Evolutionary conservation across 30 jellyfish, hydroid and myxozoan genomes (phyloP), one percentile per base, ranked within the genome.

Genomic region (Aurelia sp.): DNA sequence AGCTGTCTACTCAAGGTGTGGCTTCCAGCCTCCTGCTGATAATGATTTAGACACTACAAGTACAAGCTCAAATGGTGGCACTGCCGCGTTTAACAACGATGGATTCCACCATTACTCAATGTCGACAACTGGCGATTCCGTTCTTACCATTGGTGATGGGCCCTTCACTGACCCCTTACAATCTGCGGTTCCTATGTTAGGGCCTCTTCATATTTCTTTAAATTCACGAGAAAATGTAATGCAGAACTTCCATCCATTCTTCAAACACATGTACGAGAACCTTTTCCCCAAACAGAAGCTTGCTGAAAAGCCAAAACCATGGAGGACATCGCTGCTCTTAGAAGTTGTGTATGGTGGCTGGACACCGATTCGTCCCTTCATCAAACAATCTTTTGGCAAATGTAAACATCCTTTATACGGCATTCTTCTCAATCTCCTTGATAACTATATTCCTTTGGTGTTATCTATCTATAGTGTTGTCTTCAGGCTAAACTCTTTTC

Each of bases 301-400:
- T 9, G 65, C 64, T 13, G 64, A 71, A 0, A 71, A 33, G 20
- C 67, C 82, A 30, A 41, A 30, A 71, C 64, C 82, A 5, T 11
- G 82, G 82, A 13, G 82, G 17, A 71, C 63, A 15, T 30, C 63
- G 3, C 40, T 70, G 63, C 8, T 70, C 18, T 41, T 30, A 17
- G 82, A 71, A 38, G 33, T 71, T 9, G 64, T 41, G 11, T 71
- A 41, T 24, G 64, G 64, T 40, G 82, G 82, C 63, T 71, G 82
- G 82, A 33, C 64, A 13, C 18, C 0, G 24, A 71, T 71, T n/a
- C 31, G 82, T 4, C n/a, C 50, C n/a, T 27, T 31, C 4, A 60
- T 71, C 24, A 59, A 41, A 40, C 55, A n/a, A 24, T 21, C 50
- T 15, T 71, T 71, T 41, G 24, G 21, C 12, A 41, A 50, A 18